Percentiles rank a stretch among this genome's conserved stretches.
phyloP scores from a whole-genome alignment of 2,888 invertebrate genomes.

The Ephialtes manifestator region DNA sequence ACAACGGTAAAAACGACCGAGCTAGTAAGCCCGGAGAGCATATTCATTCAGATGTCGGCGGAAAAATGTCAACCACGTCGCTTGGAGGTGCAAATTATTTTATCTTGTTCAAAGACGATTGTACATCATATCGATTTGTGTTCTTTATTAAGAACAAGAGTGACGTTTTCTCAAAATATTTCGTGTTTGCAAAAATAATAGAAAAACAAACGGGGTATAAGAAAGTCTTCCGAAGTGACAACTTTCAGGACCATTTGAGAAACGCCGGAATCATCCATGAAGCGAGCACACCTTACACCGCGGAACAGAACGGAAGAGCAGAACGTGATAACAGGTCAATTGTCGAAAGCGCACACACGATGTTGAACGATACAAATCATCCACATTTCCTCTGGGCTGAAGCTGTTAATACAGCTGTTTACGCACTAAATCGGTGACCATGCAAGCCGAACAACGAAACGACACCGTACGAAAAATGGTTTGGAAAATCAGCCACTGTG shows the following conservation, averaged over 20 bases:
- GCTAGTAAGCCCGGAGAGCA: slow-evolving; percentile 28
- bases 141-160: slow-evolving; percentile 38
- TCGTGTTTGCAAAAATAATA: neutral
- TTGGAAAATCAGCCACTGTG: neutral
- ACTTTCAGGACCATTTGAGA: too few relatives aligned
- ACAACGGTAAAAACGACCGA: slow-evolving; percentile 28
- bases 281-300: too few relatives aligned
- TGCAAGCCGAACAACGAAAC: neutral
- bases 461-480: neutral
- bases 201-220: slow-evolving; percentile 39
- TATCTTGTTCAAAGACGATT: slow-evolving; percentile 41
- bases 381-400: too few relatives aligned
- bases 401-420: too few relatives aligned
- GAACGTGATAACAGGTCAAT: too few relatives aligned
- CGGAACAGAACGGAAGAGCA: too few relatives aligned
- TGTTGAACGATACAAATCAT: too few relatives aligned
- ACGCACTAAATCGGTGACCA: too few relatives aligned
- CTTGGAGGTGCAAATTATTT: slow-evolving; percentile 46
- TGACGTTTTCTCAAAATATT: slow-evolving; percentile 29
- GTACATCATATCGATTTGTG: slow-evolving; percentile 19
- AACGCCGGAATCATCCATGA: too few relatives aligned
- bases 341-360: too few relatives aligned
- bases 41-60: slow-evolving; percentile 37
- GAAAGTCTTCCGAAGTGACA: neutral
- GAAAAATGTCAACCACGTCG: slow-evolving; percentile 29